Evolutionary conservation across 2,888 invertebrate genomes (phyloP), one percentile per base, ranked within the genome.

Genomic region (Dryadula phaetusa): DNA sequence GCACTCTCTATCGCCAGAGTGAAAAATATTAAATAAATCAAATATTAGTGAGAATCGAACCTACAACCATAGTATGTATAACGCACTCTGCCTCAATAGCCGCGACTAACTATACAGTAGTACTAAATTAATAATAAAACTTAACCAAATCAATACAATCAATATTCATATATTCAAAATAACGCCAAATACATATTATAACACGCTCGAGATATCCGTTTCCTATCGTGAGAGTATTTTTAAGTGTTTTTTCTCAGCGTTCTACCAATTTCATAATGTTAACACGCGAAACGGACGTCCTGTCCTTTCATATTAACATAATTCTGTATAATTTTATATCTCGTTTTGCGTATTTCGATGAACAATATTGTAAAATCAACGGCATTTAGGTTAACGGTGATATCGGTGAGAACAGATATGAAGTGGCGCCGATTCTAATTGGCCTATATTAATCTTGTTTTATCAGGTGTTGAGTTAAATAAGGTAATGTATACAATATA

Each of bases 251-350:
- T 67, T 74, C 72, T 68, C 72, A 74, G 47, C 62, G 69, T 62
- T 64, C 71, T 67, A 67, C 65, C 67, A 61, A 69, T 70, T 72
- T 71, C 72, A 67, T 69, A 73, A 70, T 67, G 66, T 70, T 70
- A 72, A 63, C 68, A 64, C 52, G 40, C 60, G 12, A 54, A 80
- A 78, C 88, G 89, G 89, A 90, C 80, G 82, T 90, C 89, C 88
- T 86, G 83, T 79, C 79, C 83, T 82, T 77, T 77, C 70, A 74
- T 72, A 86, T 88, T 85, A 82, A 73, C 86, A 88, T 88, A 86
- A 80, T 77, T 72, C 70, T 69, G 70, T 70, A 73, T 77, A 73
- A 75, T 75, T 79, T 78, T 76, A 75, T 73, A 71, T 70, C 72
- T 60, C 67, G 70, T 75, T 75, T 63, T 70, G 65, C n/a, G 46